Conservation (phyloP, 2,113 vertebrate genomes). For the Spermophilus dauricus region DNA sequence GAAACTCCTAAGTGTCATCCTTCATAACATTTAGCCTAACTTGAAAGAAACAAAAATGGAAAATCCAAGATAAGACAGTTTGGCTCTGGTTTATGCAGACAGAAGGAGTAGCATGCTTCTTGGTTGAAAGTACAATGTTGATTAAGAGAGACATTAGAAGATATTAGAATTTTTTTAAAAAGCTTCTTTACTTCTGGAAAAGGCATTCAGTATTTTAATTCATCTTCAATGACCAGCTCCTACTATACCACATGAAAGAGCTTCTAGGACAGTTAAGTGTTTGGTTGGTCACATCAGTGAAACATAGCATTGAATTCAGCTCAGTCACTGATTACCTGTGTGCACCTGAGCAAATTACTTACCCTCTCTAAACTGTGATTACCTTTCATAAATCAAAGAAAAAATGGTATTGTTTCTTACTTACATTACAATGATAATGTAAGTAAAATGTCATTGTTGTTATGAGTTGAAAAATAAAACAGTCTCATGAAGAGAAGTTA, state of each 20-base stretch:
- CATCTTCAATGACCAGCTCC: background rate
- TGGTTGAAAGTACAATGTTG: background rate
- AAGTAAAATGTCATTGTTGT: background rate
- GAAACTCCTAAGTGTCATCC: slow-evolving; percentile 15
- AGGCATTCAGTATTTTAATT: background rate
- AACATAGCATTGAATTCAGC: background rate
- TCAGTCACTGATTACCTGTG: background rate
- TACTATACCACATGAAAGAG: background rate
- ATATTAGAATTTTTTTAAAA: background rate
- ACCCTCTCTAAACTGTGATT: background rate
- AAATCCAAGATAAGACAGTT: background rate
- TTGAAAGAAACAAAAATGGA: slow-evolving; percentile 23
- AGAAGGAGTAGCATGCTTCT: background rate
- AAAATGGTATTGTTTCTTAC: background rate
- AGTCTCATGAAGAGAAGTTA: background rate
- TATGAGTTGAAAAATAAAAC: background rate
- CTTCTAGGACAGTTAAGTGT: background rate
- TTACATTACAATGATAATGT: background rate
- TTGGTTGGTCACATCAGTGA: background rate
- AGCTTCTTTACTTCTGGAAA: background rate
- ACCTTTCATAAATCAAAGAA: slow-evolving; percentile 30
- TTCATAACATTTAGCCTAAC: slow-evolving; percentile 30
- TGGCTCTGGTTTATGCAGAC: background rate
- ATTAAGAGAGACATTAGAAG: background rate
- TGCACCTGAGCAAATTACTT: background rate